These are phyloP conservation scores for Anastrepha ludens DNA, from an alignment of 1,140 invertebrate genomes.

Conservation along the genomic window DNA sequence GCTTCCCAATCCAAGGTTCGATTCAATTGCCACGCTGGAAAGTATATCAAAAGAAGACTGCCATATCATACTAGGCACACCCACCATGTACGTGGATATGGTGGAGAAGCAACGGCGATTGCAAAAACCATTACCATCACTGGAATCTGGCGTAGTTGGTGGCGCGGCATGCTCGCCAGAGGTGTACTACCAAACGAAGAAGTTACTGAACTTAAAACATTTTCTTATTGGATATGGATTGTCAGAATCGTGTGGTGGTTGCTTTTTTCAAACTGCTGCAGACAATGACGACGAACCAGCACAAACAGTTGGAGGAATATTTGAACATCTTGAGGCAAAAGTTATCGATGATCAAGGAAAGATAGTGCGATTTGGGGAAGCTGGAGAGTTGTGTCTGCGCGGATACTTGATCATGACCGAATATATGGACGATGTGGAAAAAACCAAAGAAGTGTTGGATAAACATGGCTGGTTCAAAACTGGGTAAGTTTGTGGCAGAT, in stretches of 20 bases:
- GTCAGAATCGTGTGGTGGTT: conserved; percentile 87
- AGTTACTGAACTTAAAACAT: conserved; percentile 71
- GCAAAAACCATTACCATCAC: conserved; percentile 72
- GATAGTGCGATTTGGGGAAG: conserved; percentile 81
- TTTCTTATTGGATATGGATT: conserved; percentile 86
- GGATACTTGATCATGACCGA: conserved; percentile 87
- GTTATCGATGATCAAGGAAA: conserved; percentile 82
- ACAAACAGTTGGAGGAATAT: conserved; percentile 84
- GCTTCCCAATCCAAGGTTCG: conserved; percentile 80
- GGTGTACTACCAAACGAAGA: conserved; percentile 79
- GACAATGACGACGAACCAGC: conserved; percentile 80
- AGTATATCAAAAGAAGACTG: conserved; percentile 84
- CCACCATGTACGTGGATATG: conserved; percentile 95
- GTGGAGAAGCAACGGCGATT: conserved; percentile 76
- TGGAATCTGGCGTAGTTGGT: conserved; percentile 80
- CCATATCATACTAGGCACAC: conserved; percentile 88
- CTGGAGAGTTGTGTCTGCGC: conserved; percentile 87
- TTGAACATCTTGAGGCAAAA: conserved; percentile 86
- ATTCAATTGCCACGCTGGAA: conserved; percentile 79
- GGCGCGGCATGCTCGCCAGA: conserved; percentile 85
- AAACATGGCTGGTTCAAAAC: conserved; percentile 89
- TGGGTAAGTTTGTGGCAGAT: conserved; percentile 78
- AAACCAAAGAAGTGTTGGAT: conserved; percentile 83
- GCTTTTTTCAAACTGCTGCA: conserved; percentile 79
- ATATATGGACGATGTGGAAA: conserved; percentile 88